A percentile compares a stretch with the other conserved stretches of the same genome.
Evolutionary conservation across 2,888 invertebrate species (phyloP).

Genomic region (Trisateles emortualis): DNA sequence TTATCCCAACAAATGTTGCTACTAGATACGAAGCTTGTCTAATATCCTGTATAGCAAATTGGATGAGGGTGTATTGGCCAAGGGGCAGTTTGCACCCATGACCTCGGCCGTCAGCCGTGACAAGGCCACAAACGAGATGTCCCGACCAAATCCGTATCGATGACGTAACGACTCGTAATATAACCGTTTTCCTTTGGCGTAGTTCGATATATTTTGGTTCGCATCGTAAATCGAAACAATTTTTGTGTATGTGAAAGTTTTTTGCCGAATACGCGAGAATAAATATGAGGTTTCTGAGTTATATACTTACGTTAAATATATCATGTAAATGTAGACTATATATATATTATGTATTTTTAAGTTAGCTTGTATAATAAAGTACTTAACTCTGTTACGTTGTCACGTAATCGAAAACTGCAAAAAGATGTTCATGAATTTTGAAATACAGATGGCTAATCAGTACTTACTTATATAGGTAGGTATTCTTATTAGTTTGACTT

Average conservation of each 20-base stretch:
- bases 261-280: conserved; percentile 1
- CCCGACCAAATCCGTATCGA: conserved; percentile 7
- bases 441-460: too few species aligned
- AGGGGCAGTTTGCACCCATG: conserved; percentile 15
- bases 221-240: conserved; percentile 11
- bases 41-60: conserved; percentile 13
- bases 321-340: too few species aligned
- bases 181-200: not conserved
- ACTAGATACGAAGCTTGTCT: not conserved
- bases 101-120: conserved; percentile 13
- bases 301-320: not conserved
- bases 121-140: conserved; percentile 25
- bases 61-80: conserved; percentile 13
- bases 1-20: not conserved
- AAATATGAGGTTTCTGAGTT: not conserved
- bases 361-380: too few species aligned
- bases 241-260: conserved; percentile 14
- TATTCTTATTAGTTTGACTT: too few species aligned
- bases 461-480: too few species aligned
- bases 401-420: too few species aligned
- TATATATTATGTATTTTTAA: too few species aligned
- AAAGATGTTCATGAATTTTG: too few species aligned
- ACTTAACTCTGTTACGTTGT: too few species aligned
- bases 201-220: conserved; percentile 1
- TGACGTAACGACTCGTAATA: not conserved